phyloP scores from a whole-genome alignment of 2,888 invertebrate genomes.

The Leptura quadrifasciata region DNA sequence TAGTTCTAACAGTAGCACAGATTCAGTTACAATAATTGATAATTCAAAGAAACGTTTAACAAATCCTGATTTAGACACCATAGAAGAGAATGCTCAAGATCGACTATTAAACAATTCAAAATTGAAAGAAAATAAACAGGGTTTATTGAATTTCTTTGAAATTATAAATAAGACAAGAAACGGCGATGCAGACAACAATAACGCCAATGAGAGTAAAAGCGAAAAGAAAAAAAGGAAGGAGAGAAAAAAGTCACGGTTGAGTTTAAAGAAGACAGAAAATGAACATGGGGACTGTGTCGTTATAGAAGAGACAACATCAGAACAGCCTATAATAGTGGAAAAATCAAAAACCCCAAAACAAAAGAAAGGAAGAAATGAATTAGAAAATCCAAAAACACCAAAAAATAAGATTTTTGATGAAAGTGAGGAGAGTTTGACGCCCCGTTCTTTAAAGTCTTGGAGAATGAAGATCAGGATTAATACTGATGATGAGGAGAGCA shows the following conservation, averaged over 20 bases:
- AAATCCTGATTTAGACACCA: constrained; percentile 8
- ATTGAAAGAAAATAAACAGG: constrained; percentile 42
- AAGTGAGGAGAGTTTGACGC: constrained; percentile 29
- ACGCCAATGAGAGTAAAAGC: neutral
- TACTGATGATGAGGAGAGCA: constrained; percentile 36
- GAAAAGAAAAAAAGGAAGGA: constrained; percentile 45
- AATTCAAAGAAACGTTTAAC: constrained; percentile 24
- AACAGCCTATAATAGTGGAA: neutral
- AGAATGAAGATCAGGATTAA: constrained; percentile 58
- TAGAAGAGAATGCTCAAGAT: constrained; percentile 51
- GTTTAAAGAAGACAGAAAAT: constrained; percentile 38
- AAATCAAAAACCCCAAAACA: constrained; percentile 70
- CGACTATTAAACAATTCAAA: constrained; percentile 18
- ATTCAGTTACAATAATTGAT: constrained; percentile 22
- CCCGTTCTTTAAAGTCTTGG: constrained; percentile 52
- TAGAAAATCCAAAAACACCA: constrained; percentile 9
- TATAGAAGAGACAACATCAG: constrained; percentile 31
- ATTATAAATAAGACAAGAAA: constrained; percentile 40
- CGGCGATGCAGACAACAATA: neutral
- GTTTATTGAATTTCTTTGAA: constrained; percentile 49
- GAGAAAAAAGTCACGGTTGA: constrained; percentile 42
- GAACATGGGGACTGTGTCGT: neutral
- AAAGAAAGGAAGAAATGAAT: constrained; percentile 59
- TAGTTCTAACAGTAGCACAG: constrained; percentile 47
- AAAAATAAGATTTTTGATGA: constrained; percentile 9